Percentiles rank a stretch among this genome's conserved stretches.
Conservation (phyloP, 2,797 vertebrate genomes). For the Protonibea diacanthus region DNA sequence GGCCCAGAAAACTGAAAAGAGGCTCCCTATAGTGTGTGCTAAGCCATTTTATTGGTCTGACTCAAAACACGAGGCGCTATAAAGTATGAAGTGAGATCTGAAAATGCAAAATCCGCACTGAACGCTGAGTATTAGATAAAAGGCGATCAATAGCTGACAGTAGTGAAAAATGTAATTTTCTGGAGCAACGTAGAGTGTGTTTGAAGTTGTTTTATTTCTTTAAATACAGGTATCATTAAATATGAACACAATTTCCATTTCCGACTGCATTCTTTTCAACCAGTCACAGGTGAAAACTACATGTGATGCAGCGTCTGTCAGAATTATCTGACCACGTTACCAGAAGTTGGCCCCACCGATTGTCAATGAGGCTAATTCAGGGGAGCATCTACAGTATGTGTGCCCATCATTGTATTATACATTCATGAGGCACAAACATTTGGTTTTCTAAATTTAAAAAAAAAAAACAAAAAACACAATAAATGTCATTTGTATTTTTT, state of each 20-base stretch:
- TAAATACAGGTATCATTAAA: conserved; percentile 56
- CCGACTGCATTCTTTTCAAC: conserved; percentile 12
- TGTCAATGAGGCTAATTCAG: not conserved
- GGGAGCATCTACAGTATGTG: conserved; percentile 20
- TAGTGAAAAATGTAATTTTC: no score
- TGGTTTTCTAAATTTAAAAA: conserved; percentile 17
- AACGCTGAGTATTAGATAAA: not conserved
- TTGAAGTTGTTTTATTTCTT: conserved; percentile 65
- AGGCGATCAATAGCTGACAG: not conserved
- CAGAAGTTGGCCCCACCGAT: not conserved
- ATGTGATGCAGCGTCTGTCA: not conserved
- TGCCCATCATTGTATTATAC: conserved; percentile 62
- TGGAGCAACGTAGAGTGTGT: not conserved
- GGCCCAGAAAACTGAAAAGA: not conserved
- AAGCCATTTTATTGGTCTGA: not conserved
- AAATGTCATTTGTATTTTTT: conserved; percentile 1
- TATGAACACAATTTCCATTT: conserved; percentile 33
- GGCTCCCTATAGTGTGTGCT: not conserved
- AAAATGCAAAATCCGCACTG: not conserved
- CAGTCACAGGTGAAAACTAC: conserved; percentile 14
- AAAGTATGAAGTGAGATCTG: not conserved
- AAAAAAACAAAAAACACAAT: not conserved
- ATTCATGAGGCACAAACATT: conserved; percentile 71
- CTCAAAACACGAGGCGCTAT: not conserved
- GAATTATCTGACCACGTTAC: not conserved